Base-by-base conservation (phyloP, 2,113 vertebrate species). In the Danionella cerebrum region DNA sequence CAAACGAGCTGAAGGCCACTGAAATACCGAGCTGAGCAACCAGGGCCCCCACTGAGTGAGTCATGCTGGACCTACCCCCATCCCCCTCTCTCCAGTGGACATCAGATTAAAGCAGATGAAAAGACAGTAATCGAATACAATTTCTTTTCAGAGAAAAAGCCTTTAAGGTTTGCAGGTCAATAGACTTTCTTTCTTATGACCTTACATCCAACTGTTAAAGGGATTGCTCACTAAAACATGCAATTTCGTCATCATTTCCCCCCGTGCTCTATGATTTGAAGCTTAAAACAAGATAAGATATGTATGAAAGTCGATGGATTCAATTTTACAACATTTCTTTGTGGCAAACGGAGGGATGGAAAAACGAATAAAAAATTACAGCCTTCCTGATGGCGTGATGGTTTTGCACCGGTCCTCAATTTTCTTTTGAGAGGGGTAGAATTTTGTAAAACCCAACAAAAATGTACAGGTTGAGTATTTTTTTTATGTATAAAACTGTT, bases 1-100 rank as follows among this genome's bases (percentile, higher is more conserved):
- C 68, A 71, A 77, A 73, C 62, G 42, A 75, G 64, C 57, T 54
- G 42, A 11, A 33, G 53, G 39, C 60, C 60, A 59, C 54, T 52
- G 25, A 18, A 63, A 67, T 62, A 58, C 54, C 50, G 52, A 66
- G n/a, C n/a, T 33, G 67, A 70, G 67, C 70, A 47, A 36, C 36
- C 41, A n/a, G 19, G 70, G 75, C 47, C 65, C 62, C 66, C 60
- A 36, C 52, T 48, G 47, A 53, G 62, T 27, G 27, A 64, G 62
- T 71, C 24, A 63, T 27, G 42, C 47, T 29, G 48, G 47, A 55
- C 58, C 57, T 19, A 51, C 35, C 42, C 36, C 42, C 36, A 44
- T 25, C 36, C 58, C 2, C 16, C 66, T 68, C 13, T 80, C 59
- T 22, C 21, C 14, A 45, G 35, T 38, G 12, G 21, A 62, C 57